Conservation (phyloP, 2,113 vertebrate genomes). For the Oryzias woworae region DNA sequence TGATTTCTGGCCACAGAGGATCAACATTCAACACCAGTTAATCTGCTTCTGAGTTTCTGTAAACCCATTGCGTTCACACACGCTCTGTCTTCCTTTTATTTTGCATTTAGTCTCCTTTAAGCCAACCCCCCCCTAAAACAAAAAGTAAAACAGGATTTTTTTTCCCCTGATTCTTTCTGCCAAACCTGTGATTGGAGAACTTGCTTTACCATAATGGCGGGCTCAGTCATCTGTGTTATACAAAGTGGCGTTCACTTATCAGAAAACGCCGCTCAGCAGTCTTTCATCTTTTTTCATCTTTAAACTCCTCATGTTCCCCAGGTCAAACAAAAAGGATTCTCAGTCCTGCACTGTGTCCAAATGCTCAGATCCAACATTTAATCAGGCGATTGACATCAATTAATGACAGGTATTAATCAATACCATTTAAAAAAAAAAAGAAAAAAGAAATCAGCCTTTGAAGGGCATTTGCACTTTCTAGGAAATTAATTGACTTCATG, state of each 20-base stretch:
- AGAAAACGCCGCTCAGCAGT: constrained; percentile 37
- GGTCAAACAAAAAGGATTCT: constrained; percentile 11
- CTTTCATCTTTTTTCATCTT: constrained; percentile 12
- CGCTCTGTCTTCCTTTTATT: not conserved
- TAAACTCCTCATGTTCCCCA: not conserved
- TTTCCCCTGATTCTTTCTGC: not conserved
- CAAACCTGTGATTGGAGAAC: constrained; percentile 5
- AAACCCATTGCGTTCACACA: not conserved
- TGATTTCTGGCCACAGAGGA: constrained; percentile 10
- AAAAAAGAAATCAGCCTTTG: no score
- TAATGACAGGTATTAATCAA: not conserved
- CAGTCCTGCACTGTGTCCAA: not conserved
- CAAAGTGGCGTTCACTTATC: constrained; percentile 72
- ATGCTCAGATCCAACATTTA: not conserved
- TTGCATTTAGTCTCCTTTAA: not conserved
- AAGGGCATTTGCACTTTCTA: no score
- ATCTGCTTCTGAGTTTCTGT: not conserved
- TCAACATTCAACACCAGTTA: constrained; percentile 9
- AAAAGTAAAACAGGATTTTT: no score
- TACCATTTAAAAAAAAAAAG: no score
- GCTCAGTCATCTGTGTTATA: constrained; percentile 63
- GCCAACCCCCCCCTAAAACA: no score
- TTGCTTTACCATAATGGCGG: constrained; percentile 17
- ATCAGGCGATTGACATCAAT: not conserved
- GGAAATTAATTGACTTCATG: no score